phyloP scores from a whole-genome alignment of 2,797 vertebrate species.

The Platalea minor region DNA sequence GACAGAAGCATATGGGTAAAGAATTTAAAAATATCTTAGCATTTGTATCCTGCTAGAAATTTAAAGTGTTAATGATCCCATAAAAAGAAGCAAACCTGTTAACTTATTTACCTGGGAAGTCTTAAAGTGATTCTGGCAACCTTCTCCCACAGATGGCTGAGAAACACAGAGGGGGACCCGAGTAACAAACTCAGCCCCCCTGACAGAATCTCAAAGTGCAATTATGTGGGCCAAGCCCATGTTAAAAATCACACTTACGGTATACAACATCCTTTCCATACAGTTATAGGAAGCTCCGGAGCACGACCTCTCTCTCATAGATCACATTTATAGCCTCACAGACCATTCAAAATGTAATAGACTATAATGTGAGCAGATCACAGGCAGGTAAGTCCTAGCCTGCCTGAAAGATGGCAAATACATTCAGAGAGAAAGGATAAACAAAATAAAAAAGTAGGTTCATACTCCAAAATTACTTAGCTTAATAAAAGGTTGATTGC shows the following conservation, averaged over 20 bases:
- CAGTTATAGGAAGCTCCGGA: neutral
- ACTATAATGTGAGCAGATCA: neutral
- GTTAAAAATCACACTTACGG: neutral
- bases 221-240: neutral
- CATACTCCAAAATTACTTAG: neutral
- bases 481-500: neutral
- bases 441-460: neutral
- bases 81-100: neutral
- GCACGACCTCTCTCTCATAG: neutral
- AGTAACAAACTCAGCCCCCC: neutral
- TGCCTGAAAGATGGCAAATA: neutral
- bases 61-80: neutral
- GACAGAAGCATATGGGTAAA: neutral
- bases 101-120: neutral
- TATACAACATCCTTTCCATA: neutral
- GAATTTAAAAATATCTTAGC: neutral
- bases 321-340: neutral
- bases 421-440: neutral
- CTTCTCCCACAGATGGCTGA: neutral
- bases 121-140: neutral
- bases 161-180: neutral
- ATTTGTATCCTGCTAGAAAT: neutral
- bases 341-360: neutral
- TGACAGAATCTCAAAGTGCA: neutral
- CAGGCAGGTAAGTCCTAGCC: neutral